Evolutionary conservation across 2,113 vertebrate genomes (phyloP), one percentile per base, ranked within the genome.

Genomic region (Tragelaphus scriptus): DNA sequence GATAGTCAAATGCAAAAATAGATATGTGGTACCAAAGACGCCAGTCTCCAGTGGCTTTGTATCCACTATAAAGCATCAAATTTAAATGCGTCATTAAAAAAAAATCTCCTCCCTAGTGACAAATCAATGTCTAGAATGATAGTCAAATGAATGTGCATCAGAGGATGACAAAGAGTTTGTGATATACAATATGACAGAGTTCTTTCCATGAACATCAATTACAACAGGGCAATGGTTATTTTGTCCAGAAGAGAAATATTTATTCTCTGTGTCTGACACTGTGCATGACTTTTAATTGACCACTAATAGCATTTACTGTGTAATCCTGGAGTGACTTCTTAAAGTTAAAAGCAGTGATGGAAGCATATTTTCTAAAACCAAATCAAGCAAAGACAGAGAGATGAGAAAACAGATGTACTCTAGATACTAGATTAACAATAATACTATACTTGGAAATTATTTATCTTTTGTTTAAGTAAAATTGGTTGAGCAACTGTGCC

Each of bases 91-190:
- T 97, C 36, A 96, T 91, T 65, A 28, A 93, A 97, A 96, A 96
- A 53, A 26, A 68, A 19, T 26, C 63, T 97, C 26, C 91, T 97
- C 56, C 51, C 77, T 98, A 97, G 95, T 16, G 26, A 94, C 79
- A 97, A 98, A 98, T 97, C 93, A 95, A 28, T 98, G 94, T 96
- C 97, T 93, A 93, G 97, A 97, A 97, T 98, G 88, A 98, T 59
- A 94, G 85, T 82, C 58, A 97, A 98, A 98, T 98, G 82, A 97
- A 36, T 85, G n/a, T 96, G 98, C 53, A 96, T 58, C 30, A 97
- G 88, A 98, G 82, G 56, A 95, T 96, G 88, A 90, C 85, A 98
- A 75, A 95, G 58, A 65, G 32, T 95, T 97, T 97, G 87, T 85
- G 97, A 95, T 79, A 96, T 88, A 91, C 53, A 97, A 82, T 26